Conservation (phyloP, 1,140 invertebrate genomes). For the Euglossa dilemma region DNA sequence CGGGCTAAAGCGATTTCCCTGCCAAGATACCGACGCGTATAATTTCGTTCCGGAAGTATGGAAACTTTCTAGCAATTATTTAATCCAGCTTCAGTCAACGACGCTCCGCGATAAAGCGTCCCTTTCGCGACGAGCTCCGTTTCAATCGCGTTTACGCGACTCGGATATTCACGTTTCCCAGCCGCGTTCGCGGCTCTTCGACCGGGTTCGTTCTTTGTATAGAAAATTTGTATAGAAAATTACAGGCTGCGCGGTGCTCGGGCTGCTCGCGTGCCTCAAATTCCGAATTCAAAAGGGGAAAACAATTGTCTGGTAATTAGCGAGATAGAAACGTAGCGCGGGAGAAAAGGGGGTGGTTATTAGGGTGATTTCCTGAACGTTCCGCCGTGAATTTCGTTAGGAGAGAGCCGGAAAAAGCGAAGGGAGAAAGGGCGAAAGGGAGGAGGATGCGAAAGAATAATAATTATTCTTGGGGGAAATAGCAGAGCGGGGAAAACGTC, state of each 20-base stretch:
- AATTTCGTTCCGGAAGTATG: background rate
- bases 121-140: background rate
- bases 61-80: slow-evolving; percentile 7
- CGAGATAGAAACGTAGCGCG: background rate
- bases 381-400: slow-evolving; percentile 8
- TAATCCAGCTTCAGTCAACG: background rate
- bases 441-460: slow-evolving; percentile 23
- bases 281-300: background rate
- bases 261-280: background rate
- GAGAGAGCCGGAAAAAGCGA: background rate
- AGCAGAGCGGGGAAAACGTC: slow-evolving; percentile 12
- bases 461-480: slow-evolving; percentile 56
- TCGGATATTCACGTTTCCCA: background rate
- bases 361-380: background rate
- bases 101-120: background rate
- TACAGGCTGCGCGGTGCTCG: background rate
- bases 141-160: background rate
- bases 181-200: background rate
- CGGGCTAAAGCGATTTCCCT: background rate
- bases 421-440: background rate
- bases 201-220: background rate
- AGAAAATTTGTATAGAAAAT: background rate
- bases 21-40: background rate
- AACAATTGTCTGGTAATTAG: slow-evolving; percentile 30
- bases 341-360: background rate